Evolutionary conservation across 1,140 invertebrate species (phyloP).

Genomic region (Heterodera schachtii): DNA sequence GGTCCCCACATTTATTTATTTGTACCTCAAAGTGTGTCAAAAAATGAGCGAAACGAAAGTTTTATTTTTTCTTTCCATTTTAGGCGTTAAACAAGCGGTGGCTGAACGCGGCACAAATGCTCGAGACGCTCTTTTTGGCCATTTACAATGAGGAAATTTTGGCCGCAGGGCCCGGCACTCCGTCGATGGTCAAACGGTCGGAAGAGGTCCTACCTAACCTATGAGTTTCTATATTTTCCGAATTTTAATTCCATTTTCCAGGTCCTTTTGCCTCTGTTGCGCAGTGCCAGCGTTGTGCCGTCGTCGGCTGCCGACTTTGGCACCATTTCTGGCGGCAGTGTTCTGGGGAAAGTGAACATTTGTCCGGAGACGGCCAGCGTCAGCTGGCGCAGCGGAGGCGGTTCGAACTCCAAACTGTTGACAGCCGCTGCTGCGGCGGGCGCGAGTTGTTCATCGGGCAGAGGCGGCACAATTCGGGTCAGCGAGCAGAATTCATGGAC

Average conservation of each 20-base stretch:
- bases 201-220: slow-evolving; percentile 46
- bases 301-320: neutral
- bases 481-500: neutral
- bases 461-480: neutral
- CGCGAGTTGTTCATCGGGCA: neutral
- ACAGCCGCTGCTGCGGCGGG: neutral
- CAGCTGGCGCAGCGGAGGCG: neutral
- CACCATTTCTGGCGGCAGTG: neutral
- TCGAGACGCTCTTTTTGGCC: slow-evolving; percentile 62
- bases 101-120: slow-evolving; percentile 46
- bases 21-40: slow-evolving; percentile 42
- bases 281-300: neutral
- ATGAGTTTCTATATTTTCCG: neutral
- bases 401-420: slow-evolving; percentile 3
- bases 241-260: neutral
- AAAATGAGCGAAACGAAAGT: neutral
- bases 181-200: slow-evolving; percentile 51
- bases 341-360: neutral
- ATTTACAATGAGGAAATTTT: slow-evolving; percentile 65
- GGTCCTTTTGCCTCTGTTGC: neutral
- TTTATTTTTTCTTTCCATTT: neutral
- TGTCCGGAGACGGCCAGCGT: slow-evolving; percentile 8
- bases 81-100: slow-evolving; percentile 50
- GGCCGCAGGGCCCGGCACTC: slow-evolving; percentile 47
- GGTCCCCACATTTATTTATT: slow-evolving; percentile 52